Conservation (phyloP, 2,113 vertebrate species). For the Neotoma lepida region DNA sequence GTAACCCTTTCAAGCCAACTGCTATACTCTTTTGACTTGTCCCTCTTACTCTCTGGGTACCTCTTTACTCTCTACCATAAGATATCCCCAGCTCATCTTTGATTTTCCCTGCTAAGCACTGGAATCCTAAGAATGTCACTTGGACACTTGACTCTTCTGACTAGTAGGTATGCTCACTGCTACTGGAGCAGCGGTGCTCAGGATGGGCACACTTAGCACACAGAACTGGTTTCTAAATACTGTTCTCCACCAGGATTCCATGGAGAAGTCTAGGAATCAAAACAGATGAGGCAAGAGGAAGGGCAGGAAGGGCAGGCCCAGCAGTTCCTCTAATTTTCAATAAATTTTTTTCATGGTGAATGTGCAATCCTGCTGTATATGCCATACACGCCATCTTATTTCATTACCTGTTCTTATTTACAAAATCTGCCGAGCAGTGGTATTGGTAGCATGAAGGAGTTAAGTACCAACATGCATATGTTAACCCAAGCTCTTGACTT, state of each 20-base stretch:
- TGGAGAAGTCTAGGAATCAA: neutral
- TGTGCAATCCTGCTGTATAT: neutral
- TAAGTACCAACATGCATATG: neutral
- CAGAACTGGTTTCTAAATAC: neutral
- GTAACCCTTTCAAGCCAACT: neutral
- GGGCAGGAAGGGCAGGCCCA: neutral
- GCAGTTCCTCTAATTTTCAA: neutral
- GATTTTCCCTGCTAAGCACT: neutral
- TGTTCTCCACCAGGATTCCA: neutral
- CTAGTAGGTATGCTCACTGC: neutral
- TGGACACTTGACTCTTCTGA: neutral
- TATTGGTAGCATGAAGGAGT: neutral
- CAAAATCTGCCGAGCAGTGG: neutral
- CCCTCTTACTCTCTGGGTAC: neutral
- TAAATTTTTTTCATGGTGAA: neutral
- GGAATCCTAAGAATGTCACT: neutral
- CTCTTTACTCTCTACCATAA: neutral
- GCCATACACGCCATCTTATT: neutral
- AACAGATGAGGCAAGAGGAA: neutral
- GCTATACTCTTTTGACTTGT: neutral
- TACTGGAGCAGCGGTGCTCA: neutral
- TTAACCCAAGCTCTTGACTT: neutral
- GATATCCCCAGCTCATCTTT: neutral
- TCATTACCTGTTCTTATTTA: constrained; percentile 36
- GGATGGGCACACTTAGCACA: neutral